A percentile compares a stretch with the other conserved stretches of the same genome.
phyloP scores from a whole-genome alignment of 2,113 vertebrate species.

The Penelope pileata region DNA sequence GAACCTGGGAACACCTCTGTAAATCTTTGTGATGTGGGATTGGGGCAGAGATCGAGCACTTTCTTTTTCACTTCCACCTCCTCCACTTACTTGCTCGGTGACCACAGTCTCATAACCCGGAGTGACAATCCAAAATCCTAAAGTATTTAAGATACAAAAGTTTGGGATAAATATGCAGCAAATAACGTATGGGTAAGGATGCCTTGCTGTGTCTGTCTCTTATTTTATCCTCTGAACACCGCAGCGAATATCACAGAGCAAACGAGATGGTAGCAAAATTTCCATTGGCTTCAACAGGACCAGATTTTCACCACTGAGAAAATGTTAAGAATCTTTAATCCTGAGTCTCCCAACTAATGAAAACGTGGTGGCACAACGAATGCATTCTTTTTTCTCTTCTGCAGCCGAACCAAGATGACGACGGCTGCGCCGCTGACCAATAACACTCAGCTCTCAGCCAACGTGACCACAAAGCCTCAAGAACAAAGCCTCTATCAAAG shows the following conservation, averaged over 20 bases:
- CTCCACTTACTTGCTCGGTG: background rate
- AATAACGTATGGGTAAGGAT: background rate
- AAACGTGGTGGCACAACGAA: background rate
- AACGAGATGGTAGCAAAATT: background rate
- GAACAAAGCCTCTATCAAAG: conserved; percentile 79
- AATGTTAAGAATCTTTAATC: background rate
- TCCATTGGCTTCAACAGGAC: background rate
- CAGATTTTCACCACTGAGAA: background rate
- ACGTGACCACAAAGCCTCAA: conserved; percentile 66
- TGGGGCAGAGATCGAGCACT: background rate
- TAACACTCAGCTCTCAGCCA: conserved; percentile 32
- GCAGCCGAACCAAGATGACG: conserved; percentile 69
- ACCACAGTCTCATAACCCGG: background rate
- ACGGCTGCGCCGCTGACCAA: conserved; percentile 38
- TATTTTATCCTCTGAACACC: background rate
- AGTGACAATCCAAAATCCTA: background rate
- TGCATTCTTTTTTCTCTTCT: background rate
- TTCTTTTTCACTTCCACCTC: background rate
- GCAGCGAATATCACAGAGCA: background rate
- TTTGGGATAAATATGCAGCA: background rate
- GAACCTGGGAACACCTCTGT: background rate
- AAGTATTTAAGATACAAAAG: background rate
- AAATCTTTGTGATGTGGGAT: background rate
- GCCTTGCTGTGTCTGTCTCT: background rate
- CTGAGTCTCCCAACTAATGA: background rate